Base-by-base conservation (phyloP, 1,140 invertebrate genomes). In the Pseudomyrmex flavicornis region DNA sequence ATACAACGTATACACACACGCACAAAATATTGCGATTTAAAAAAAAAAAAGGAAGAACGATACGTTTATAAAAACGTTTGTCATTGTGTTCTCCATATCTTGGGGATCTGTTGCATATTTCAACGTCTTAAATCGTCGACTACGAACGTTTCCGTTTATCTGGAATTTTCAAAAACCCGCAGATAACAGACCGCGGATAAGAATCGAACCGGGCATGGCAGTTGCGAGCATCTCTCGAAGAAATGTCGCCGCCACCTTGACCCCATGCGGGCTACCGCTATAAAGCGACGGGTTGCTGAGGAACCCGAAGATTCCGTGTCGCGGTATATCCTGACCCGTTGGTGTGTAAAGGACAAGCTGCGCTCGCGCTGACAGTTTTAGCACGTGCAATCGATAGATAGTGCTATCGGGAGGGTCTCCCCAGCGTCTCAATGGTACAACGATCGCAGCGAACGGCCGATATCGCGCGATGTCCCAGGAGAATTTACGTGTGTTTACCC, bases 351-450 rank as follows among this genome's bases (percentile, higher is more conserved):
- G 70, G 50, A 48, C 61, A 50, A 63, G 72, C 50, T 48, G 84
- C 85, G 85, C 68, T 86, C 80, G 65, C 75, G 85, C 85, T 84
- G 90, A 91, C 90, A 91, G 88, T 74, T 91, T 91, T 91, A 90
- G 87, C 83, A 86, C 89, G 20, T 68, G 83, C 83, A 91, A 92
- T 91, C 90, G 87, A 91, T 91, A 90, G 90, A 90, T 89, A 88
- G 73, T 74, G 62, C 62, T 68, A 83, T 83, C 59, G 52, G 22
- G 62, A 76, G 35, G 54, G 13, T 44, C 54, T 44, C 54, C 77
- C 15, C 13, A 20, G 22, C 35, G 46, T 4, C 26, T 52, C 59
- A 10, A 50, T 66, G 26, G 13, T 56, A 83, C 73, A 75, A 62
- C 82, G 74, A 83, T n/a, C 61, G 8, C 80, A 61, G 48, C 69